Evolutionary conservation across 2,888 invertebrate species (phyloP).

Genomic region (Apocheima hispidaria): DNA sequence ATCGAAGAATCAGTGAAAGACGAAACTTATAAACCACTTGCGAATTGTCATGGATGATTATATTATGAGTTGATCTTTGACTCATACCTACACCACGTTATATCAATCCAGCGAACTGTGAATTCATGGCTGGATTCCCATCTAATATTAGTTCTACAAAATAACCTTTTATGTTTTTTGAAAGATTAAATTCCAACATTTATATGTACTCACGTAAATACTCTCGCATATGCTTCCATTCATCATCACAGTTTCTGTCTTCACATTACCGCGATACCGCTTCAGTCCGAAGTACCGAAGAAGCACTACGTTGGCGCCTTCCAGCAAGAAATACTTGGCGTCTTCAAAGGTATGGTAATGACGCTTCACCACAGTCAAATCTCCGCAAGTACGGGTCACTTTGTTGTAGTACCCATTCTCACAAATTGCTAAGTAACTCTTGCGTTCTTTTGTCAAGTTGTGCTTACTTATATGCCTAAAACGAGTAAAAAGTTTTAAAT

Average conservation of each 20-base stretch:
- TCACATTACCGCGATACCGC: slow-evolving; percentile 83
- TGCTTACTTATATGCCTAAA: slow-evolving; percentile 76
- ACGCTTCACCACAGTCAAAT: slow-evolving; percentile 73
- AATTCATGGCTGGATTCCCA: too few relatives aligned
- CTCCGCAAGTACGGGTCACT: slow-evolving; percentile 78
- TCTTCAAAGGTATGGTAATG: slow-evolving; percentile 81
- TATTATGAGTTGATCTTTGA: too few relatives aligned
- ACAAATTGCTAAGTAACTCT: slow-evolving; percentile 84
- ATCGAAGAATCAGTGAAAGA: too few relatives aligned
- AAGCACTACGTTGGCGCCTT: slow-evolving; percentile 87
- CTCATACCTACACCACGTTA: too few relatives aligned
- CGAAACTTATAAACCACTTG: too few relatives aligned
- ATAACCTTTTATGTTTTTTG: too few relatives aligned
- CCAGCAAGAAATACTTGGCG: slow-evolving; percentile 84
- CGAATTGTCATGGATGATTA: too few relatives aligned
- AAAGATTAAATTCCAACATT: too few relatives aligned
- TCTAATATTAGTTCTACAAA: too few relatives aligned
- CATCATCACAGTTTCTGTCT: slow-evolving; percentile 85
- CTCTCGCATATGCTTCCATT: slow-evolving; percentile 87
- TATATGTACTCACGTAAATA: slow-evolving; percentile 84
- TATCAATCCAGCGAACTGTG: too few relatives aligned
- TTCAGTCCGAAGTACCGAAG: slow-evolving; percentile 86
- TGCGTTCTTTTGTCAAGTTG: slow-evolving; percentile 78
- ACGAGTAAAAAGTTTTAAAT: background rate
- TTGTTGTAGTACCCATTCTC: slow-evolving; percentile 85